Evolutionary conservation across 2,113 vertebrate species (phyloP), one percentile per base, ranked within the genome.

Genomic region (Heteronetta atricapilla): DNA sequence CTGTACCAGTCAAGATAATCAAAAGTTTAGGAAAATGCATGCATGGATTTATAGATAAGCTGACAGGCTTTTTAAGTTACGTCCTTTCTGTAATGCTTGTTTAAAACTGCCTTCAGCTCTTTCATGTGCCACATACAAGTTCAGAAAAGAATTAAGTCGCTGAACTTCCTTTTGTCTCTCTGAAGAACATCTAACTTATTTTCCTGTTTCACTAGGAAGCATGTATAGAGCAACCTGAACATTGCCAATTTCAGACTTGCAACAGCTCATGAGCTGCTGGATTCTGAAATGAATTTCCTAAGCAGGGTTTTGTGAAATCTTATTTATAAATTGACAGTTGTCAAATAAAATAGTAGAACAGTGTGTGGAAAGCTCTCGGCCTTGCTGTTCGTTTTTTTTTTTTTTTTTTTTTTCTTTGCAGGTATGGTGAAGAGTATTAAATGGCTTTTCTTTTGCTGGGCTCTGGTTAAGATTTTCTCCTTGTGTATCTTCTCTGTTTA

Each of bases 401-500:
- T 85, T 50, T 88, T 85, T 88, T 40, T 40, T 40, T 90, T 50
- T 88, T 85, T 88, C 33, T 88, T 68, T 90, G 67, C 25, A 76
- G 75, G 25, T 25, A 10, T 17, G 25, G n/a, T 38, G n/a, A 67
- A 46, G 36, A 63, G 16, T 56, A 29, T 55, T 75, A 55, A 55
- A 50, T 78, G 8, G 12, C 20, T 44, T 2, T 18, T 52, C 5
- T 28, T 74, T 81, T 79, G 2, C 13, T 79, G 4, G 42, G 2
- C 56, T 88, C 17, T 60, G 22, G 16, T 56, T 88, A 42, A 73
- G 53, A 16, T 22, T 69, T 82, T 88, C 28, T 88, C 22, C 13
- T 48, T 60, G 11, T 63, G 36, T 84, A 1, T 36, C 9, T 74
- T 62, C 14, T 3, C 62, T 0, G 14, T 69, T 81, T 34, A 46